Conservation (phyloP, 2,888 invertebrate genomes). For the Scrobipalpa atriplicella region DNA sequence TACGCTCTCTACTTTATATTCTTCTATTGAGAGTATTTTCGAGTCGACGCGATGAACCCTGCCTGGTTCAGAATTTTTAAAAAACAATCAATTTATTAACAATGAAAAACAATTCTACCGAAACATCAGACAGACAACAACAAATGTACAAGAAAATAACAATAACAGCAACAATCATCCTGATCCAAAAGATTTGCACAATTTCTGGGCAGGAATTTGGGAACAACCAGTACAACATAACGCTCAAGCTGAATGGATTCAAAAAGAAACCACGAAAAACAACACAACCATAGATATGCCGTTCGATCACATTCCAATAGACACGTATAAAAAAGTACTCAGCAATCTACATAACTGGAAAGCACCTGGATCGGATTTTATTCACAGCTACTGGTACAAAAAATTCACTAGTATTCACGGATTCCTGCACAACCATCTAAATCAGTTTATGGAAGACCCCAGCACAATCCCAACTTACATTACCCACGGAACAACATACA, state of each 20-base stretch:
- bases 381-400: too few relatives aligned
- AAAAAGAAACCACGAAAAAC: slow-evolving; percentile 18
- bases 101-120: slow-evolving; percentile 13
- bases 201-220: slow-evolving; percentile 32
- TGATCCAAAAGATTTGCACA: slow-evolving; percentile 21
- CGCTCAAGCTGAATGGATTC: too few relatives aligned
- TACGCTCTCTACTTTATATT: too few relatives aligned
- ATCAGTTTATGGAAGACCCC: too few relatives aligned
- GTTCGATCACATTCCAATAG: slow-evolving; percentile 29
- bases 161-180: neutral
- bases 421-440: too few relatives aligned
- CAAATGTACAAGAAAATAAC: slow-evolving; percentile 4
- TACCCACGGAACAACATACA: too few relatives aligned
- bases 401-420: too few relatives aligned
- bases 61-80: too few relatives aligned
- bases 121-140: neutral
- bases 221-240: slow-evolving; percentile 32
- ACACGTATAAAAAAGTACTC: slow-evolving; percentile 30
- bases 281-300: slow-evolving; percentile 16
- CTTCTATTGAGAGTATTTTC: too few relatives aligned
- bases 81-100: too few relatives aligned
- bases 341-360: slow-evolving; percentile 36
- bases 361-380: slow-evolving; percentile 22
- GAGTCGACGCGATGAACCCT: too few relatives aligned
- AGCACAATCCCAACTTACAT: too few relatives aligned